These are phyloP conservation scores for Drosophila tanythrix DNA, from an alignment of 2,888 invertebrate genomes.

Conservation along the genomic window DNA sequence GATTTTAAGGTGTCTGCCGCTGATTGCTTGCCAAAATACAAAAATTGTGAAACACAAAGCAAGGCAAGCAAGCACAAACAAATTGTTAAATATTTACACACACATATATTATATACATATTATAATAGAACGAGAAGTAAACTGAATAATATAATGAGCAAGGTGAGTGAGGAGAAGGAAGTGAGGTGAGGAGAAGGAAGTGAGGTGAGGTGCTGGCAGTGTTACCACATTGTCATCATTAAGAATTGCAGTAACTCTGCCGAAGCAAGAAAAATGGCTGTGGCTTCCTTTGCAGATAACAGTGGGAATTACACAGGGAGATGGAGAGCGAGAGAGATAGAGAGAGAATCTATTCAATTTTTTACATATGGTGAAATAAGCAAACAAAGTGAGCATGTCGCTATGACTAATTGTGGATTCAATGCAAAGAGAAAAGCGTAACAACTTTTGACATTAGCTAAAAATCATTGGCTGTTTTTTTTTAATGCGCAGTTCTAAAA, in stretches of 20 bases:
- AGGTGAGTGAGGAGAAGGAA: background rate
- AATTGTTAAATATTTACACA: conserved; percentile 32
- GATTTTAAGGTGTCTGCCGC: conserved; percentile 48
- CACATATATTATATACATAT: background rate
- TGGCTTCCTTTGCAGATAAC: conserved; percentile 27
- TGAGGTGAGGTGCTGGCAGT: background rate
- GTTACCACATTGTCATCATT: background rate
- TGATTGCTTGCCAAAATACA: conserved; percentile 70
- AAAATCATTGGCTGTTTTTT: conserved; percentile 37
- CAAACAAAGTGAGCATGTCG: conserved; percentile 45
- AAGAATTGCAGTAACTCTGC: conserved; percentile 3
- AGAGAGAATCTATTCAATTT: conserved; percentile 4
- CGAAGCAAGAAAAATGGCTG: conserved; percentile 7
- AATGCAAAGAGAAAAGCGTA: conserved; percentile 29
- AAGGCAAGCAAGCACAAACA: conserved; percentile 34
- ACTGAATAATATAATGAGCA: conserved; percentile 3
- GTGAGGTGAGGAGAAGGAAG: background rate
- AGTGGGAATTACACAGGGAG: background rate
- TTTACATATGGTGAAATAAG: conserved; percentile 53
- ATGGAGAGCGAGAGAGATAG: background rate
- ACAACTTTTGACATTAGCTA: conserved; percentile 17
- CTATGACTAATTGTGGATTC: conserved; percentile 65
- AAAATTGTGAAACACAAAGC: conserved; percentile 19
- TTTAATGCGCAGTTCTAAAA: conserved; percentile 50
- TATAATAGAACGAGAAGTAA: conserved; percentile 1